Evolutionary conservation across 2,797 vertebrate genomes (phyloP).

Genomic region (Etheostoma perlongum): DNA sequence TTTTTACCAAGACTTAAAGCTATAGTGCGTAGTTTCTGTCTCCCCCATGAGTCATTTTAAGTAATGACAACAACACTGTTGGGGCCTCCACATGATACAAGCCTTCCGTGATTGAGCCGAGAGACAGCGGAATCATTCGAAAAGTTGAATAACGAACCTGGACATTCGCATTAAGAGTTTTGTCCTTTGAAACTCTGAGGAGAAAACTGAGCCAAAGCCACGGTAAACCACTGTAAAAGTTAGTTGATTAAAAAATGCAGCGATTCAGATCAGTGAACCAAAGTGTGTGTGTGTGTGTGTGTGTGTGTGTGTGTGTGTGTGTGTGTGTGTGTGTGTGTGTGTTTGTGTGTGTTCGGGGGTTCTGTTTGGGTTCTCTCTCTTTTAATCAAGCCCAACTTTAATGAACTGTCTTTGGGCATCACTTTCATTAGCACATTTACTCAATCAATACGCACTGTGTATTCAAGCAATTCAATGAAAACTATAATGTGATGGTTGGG

Average conservation of each 20-base stretch:
- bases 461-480: constrained; percentile 83
- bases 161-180: constrained; percentile 57
- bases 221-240: constrained; percentile 22
- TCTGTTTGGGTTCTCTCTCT: constrained; percentile 60
- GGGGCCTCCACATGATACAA: too few species aligned
- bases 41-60: too few species aligned
- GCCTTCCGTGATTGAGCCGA: too few species aligned
- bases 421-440: constrained; percentile 87
- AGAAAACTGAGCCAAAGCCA: constrained; percentile 30
- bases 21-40: too few species aligned
- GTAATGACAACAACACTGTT: too few species aligned
- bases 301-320: constrained; percentile 10
- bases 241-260: constrained; percentile 43
- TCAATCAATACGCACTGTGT: constrained; percentile 86
- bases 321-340: constrained; percentile 20
- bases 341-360: constrained; percentile 9
- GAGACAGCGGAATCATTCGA: too few species aligned
- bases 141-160: constrained; percentile 46
- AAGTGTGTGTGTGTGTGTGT: constrained; percentile 11
- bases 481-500: constrained; percentile 70
- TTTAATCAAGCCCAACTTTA: constrained; percentile 86
- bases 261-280: constrained; percentile 38
- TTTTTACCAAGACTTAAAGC: too few species aligned
- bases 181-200: constrained; percentile 30
- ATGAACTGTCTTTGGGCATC: constrained; percentile 86